Base-by-base conservation (phyloP, 2,797 vertebrate genomes). In the Microcaecilia unicolor region DNA sequence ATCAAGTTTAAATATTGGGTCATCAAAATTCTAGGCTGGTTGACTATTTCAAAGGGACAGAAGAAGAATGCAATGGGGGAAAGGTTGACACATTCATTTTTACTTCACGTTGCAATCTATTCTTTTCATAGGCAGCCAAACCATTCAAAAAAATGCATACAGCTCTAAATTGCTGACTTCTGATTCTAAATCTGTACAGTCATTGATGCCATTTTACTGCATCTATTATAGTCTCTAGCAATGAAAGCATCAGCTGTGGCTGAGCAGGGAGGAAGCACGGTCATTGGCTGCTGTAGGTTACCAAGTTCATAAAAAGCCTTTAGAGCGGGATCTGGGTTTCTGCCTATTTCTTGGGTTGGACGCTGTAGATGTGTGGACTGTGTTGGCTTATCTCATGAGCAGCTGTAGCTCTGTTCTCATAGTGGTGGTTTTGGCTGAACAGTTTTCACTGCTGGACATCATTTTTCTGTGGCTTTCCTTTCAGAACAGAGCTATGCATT, bases 401-500 rank as follows among this genome's bases (percentile, higher is more conserved):
- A 41, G 22, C 24, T 25, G 40, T 23, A 32, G 26, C 12, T 11
- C 34, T 48, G 37, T 25, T 48, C 22, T 27, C 36, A 37, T 11
- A 38, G 60, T 52, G 51, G 32, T 58, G 65, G 50, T 48, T n/a
- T 76, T 78, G 65, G 72, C 51, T 40, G 53, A 28, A 50, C 29
- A 41, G 25, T 51, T 10, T 37, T 50, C 51, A 70, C 65, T 50
- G 44, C 69, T 67, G 64, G 63, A 67, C 50, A 56, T 18, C 41
- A 30, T 43, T 67, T 35, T 33, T 41, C 49, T 72, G 70, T 63
- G 67, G 74, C 53, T 67, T 64, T 57, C 50, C 40, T 49, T 51
- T 48, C 1, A 1, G 46, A 51, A 53, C 56, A 60, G 45, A 45
- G 32, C 48, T 48, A 48, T 37, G 45, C 45, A 25, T 41, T 30